These are phyloP conservation scores for Lanius collurio DNA, from an alignment of 2,113 vertebrate species.

Conservation along the genomic window DNA sequence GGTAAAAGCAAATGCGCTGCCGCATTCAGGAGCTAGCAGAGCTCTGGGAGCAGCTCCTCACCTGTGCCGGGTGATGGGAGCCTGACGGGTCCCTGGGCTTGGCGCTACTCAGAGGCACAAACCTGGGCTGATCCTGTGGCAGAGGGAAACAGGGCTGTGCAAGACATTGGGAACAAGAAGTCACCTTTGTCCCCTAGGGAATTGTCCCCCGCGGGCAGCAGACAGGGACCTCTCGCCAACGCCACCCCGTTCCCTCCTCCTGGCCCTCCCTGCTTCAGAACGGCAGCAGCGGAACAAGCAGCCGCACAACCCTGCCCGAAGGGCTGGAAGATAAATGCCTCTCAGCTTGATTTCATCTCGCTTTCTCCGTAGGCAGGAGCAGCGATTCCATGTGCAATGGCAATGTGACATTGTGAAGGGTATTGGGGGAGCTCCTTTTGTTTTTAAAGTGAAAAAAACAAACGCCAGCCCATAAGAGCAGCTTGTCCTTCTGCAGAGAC, in stretches of 20 bases:
- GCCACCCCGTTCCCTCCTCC: background rate
- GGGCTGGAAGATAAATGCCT: background rate
- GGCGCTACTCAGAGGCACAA: background rate
- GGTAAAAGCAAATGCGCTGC: background rate
- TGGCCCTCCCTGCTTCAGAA: background rate
- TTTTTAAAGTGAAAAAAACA: background rate
- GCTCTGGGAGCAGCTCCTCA: background rate
- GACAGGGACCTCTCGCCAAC: background rate
- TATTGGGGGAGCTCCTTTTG: background rate
- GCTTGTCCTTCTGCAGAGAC: background rate
- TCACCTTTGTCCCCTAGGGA: background rate
- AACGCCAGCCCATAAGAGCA: background rate
- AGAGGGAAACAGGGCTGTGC: background rate
- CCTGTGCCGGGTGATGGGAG: fast-evolving
- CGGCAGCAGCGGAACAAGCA: background rate
- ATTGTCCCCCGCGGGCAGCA: background rate
- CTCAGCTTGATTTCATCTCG: background rate
- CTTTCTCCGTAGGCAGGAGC: background rate
- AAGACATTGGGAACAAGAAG: background rate
- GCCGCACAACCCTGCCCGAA: background rate
- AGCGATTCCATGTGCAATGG: background rate
- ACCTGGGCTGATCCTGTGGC: background rate
- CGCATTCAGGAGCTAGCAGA: background rate
- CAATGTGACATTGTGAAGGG: background rate
- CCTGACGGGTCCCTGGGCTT: fast-evolving